Evolutionary conservation across 2,113 vertebrate genomes (phyloP).

Genomic region (Myocastor coypus): DNA sequence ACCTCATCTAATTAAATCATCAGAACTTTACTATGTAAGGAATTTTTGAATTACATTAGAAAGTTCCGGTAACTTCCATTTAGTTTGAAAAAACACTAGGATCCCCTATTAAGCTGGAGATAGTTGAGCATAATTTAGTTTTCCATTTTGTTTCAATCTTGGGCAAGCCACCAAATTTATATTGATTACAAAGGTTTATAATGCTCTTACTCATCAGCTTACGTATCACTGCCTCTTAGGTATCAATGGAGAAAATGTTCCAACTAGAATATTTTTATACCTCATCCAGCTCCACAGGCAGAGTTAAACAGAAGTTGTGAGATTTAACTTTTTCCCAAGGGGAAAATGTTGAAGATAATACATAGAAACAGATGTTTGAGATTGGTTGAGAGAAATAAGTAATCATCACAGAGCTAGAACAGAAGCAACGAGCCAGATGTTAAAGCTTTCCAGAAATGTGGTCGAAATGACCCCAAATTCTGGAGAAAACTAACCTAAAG

Average conservation of each 20-base stretch:
- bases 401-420: background rate
- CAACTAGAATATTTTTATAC: background rate
- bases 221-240: background rate
- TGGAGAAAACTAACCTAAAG: background rate
- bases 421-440: background rate
- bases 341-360: background rate
- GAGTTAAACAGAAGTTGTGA: background rate
- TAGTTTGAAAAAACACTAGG: background rate
- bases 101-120: background rate
- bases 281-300: background rate
- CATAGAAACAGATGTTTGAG: background rate
- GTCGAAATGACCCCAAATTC: background rate
- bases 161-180: constrained; percentile 4
- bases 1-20: constrained; percentile 29
- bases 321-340: background rate
- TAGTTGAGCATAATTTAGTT: constrained; percentile 23
- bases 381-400: constrained; percentile 9
- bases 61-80: constrained; percentile 11
- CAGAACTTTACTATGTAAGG: background rate
- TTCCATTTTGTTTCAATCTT: background rate
- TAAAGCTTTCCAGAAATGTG: background rate
- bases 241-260: background rate
- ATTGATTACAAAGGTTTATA: background rate
- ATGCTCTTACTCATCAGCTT: background rate
- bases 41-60: constrained; percentile 50